Percentiles rank a stretch among this genome's conserved stretches.
phyloP scores from a whole-genome alignment of 1,140 invertebrate species.

The Ruditapes philippinarum region DNA sequence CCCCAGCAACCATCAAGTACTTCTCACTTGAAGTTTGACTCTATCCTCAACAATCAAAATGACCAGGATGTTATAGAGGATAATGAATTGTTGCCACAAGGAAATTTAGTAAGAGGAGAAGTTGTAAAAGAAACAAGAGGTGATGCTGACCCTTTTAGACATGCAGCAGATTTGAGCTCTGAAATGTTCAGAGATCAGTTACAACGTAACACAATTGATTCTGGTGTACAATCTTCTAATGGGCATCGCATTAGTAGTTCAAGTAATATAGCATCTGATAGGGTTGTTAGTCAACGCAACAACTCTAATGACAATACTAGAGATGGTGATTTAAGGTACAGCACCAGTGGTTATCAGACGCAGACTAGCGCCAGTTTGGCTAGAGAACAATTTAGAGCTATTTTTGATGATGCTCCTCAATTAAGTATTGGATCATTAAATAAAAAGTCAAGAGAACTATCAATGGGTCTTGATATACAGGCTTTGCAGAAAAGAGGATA shows the following conservation, averaged over 20 bases:
- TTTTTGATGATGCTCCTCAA: neutral
- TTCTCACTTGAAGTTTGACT: neutral
- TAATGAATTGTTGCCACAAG: neutral
- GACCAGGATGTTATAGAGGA: no score
- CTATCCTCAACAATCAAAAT: neutral
- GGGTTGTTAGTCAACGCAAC: neutral
- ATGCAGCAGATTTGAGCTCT: neutral
- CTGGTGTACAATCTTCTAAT: neutral
- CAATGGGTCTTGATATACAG: no score
- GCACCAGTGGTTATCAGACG: neutral
- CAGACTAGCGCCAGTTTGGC: neutral
- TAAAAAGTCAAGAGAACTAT: neutral
- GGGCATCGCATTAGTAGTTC: neutral
- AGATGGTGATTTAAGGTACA: neutral
- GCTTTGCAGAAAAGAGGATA: no score
- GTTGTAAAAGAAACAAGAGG: neutral
- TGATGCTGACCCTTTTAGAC: neutral
- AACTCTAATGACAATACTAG: neutral
- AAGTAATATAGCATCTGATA: neutral
- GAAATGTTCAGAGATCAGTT: neutral
- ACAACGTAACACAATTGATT: neutral
- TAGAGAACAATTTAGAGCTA: neutral
- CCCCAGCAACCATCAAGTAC: neutral
- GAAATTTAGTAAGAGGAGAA: neutral
- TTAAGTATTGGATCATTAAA: neutral